Conservation (phyloP, 2,888 invertebrate species). For the Caenorhabditis becei region DNA sequence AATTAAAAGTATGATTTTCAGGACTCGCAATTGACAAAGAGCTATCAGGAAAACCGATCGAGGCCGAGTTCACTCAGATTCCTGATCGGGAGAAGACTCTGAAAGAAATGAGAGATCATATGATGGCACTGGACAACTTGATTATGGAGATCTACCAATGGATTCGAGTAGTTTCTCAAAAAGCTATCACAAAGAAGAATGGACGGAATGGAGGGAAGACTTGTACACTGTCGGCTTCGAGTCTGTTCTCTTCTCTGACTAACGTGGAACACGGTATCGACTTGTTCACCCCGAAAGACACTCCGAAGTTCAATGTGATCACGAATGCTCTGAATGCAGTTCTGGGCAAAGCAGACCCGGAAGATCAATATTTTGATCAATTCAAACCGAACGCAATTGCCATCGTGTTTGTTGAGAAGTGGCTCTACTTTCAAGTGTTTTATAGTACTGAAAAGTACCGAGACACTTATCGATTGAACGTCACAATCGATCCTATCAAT, state of each 20-base stretch:
- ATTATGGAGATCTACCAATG: conserved; percentile 58
- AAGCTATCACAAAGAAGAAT: conserved; percentile 20
- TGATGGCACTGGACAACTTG: conserved; percentile 34
- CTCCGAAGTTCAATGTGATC: conserved; percentile 29
- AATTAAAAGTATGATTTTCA: too few species aligned
- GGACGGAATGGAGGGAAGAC: conserved; percentile 37
- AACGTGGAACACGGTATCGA: conserved; percentile 44
- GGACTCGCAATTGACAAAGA: conserved; percentile 21
- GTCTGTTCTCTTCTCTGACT: conserved; percentile 44
- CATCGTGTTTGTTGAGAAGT: conserved; percentile 77
- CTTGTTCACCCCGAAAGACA: conserved; percentile 47
- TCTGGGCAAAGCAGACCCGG: too few species aligned
- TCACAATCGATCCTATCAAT: conserved; percentile 38
- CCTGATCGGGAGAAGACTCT: conserved; percentile 2
- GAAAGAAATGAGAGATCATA: conserved; percentile 31
- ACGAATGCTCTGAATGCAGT: too few species aligned
- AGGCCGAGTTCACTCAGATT: not conserved
- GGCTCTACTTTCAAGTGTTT: conserved; percentile 74
- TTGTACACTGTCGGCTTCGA: conserved; percentile 38
- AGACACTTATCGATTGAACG: conserved; percentile 62
- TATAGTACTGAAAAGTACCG: conserved; percentile 62
- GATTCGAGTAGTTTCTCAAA: conserved; percentile 43
- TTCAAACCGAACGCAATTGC: conserved; percentile 65
- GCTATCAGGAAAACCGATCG: not conserved
- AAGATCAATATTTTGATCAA: conserved; percentile 36